Base-by-base conservation (phyloP, 2,797 vertebrate genomes). In the Glossophaga mutica region DNA sequence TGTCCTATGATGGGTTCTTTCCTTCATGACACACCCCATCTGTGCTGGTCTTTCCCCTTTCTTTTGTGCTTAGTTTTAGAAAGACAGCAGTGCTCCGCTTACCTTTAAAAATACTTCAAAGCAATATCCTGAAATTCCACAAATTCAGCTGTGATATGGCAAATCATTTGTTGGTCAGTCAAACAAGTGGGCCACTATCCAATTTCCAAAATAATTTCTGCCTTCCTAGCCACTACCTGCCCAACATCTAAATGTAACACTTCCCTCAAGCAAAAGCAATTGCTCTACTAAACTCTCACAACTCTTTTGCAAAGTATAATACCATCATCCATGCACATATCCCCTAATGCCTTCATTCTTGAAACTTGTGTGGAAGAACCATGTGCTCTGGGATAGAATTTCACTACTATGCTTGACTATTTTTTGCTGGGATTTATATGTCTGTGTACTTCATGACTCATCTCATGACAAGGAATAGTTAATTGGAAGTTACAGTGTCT, bases 391-490 rank as follows among this genome's bases (percentile, higher is more conserved):
- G 74, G 19, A 44, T 65, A 76, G 73, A 91, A 86, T 89, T 93
- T 82, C 67, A 82, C 55, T 67, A 46, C 34, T 52, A 37, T 1
- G 1, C 37, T 87, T 79, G 44, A 76, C 32, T 55, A 34, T 37
- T 52, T 81, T 91, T 62, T 59, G 42, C 68, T 87, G 24, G 32
- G 32, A 70, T 89, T 77, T 82, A 48, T 52, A 34, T 34, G 9
- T 81, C 73, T 74, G 22, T 65, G 37, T 55, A 84, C 52, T 90
- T 91, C 59, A 52, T 82, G 67, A 96, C 34, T 81, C 82, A 95
- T 71, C 70, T 71, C 18, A 19, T 50, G 70, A 74, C 1, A 8
- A 96, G 32, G 34, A 62, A 67, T 68, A 52, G 46, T 26, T 84
- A 50, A 77, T 7, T 76, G 67, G 65, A 90, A 71, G n/a, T 67